These are phyloP conservation scores for Leistus spinibarbis DNA, from an alignment of 2,888 invertebrate species.

Conservation along the genomic window DNA sequence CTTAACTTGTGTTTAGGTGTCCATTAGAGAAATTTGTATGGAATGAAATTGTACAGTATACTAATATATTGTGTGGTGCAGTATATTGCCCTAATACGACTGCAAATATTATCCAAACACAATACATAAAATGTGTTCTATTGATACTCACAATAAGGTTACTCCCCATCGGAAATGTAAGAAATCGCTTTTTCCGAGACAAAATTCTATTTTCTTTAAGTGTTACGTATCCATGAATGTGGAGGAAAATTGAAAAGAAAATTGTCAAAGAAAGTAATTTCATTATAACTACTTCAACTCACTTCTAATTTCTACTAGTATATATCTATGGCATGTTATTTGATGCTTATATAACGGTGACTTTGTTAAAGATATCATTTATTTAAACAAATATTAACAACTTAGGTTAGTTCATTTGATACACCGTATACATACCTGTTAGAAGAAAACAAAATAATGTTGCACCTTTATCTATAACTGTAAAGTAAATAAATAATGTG, in stretches of 20 bases:
- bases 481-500: no score
- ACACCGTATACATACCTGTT: no score
- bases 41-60: no score
- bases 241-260: neutral
- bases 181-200: slow-evolving; percentile 10
- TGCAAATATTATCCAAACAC: neutral
- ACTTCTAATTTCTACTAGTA: neutral
- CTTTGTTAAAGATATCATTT: neutral
- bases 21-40: no score
- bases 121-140: neutral
- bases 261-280: neutral
- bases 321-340: neutral
- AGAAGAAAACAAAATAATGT: no score
- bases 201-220: slow-evolving; percentile 6
- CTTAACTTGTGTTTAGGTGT: neutral
- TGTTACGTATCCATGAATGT: neutral
- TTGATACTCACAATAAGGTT: slow-evolving; percentile 5
- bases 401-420: no score
- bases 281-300: neutral
- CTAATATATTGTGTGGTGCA: no score
- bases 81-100: no score
- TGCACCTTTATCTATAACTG: no score
- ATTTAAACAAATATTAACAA: neutral
- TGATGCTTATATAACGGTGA: neutral
- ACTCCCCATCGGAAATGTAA: slow-evolving; percentile 2